Base-by-base conservation (phyloP, 2,888 invertebrate species). In the Neria commutata region DNA sequence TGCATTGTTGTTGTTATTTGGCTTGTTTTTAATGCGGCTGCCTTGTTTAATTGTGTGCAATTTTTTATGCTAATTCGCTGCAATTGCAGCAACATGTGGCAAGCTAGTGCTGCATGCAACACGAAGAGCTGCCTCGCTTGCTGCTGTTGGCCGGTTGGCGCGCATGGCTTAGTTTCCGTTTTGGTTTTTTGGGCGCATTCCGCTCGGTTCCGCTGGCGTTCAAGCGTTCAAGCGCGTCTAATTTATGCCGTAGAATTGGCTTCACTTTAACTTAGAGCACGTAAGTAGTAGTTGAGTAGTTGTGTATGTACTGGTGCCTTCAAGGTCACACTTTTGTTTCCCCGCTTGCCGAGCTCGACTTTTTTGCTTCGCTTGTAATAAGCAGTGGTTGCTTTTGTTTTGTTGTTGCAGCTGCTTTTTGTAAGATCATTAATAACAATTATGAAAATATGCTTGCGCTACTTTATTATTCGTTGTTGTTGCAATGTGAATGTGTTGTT, bases 241-340 rank as follows among this genome's bases (percentile, higher is more conserved):
- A 56, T 51, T 56, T 56, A 51, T 51, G 46, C 51, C 29, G 29
- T 42, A 51, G 45, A 24, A 29, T 50, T 50, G 46, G 45, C 34
- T 56, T 24, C 48, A 26, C 23, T 48, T 25, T 6, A 3, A 29
- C 8, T 29, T 50, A 33, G 17, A n/a, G 42, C 17, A 10, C 17
- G n/a, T 5, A 16, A n/a, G 14, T n/a, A n/a, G n/a, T n/a, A n/a
- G n/a, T n/a, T n/a, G n/a, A n/a, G n/a, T n/a, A n/a, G n/a, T n/a
- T n/a, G n/a, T n/a, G n/a, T n/a, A n/a, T n/a, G n/a, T n/a, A n/a
- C n/a, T n/a, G n/a, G 3, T 19, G 5, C 21, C 8, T 21, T 42
- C 42, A 42, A 42, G 42, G 42, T 42, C 42, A 42, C 4, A n/a
- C 4, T 37, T 8, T 37, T 37, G 29, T 6, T 29, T n/a, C n/a